These are phyloP conservation scores for Urocynchramus pylzowi DNA, from an alignment of 2,113 vertebrate genomes.

Conservation along the genomic window DNA sequence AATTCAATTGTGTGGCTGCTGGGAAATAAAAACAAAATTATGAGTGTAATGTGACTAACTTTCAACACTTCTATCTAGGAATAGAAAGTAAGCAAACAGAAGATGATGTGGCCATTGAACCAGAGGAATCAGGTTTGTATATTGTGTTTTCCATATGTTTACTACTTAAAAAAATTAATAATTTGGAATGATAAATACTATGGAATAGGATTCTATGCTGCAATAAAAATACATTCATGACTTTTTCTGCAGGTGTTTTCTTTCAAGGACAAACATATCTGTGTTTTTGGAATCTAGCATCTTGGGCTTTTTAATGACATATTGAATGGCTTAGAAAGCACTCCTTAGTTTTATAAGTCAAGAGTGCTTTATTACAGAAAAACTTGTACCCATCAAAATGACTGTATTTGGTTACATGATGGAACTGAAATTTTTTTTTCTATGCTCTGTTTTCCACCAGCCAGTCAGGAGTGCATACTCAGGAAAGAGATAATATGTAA, in stretches of 20 bases:
- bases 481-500: neutral
- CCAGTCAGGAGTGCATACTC: neutral
- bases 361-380: neutral
- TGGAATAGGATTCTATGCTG: neutral
- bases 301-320: neutral
- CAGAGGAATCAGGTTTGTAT: conserved; percentile 53
- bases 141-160: neutral
- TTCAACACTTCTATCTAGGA: neutral
- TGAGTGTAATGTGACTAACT: neutral
- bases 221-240: neutral
- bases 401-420: neutral
- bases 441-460: neutral
- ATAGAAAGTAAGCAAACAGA: conserved; percentile 8
- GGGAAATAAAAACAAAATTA: neutral
- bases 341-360: neutral
- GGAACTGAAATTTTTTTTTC: neutral
- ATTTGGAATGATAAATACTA: neutral
- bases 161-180: neutral
- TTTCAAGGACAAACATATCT: neutral
- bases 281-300: neutral
- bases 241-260: neutral
- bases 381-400: fast-evolving
- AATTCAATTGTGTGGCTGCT: neutral
- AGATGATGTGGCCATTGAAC: neutral
- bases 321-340: neutral